Percentiles rank a stretch among this genome's conserved stretches.
phyloP scores from a whole-genome alignment of 2,888 invertebrate species.

The Hofmannophila pseudospretella region DNA sequence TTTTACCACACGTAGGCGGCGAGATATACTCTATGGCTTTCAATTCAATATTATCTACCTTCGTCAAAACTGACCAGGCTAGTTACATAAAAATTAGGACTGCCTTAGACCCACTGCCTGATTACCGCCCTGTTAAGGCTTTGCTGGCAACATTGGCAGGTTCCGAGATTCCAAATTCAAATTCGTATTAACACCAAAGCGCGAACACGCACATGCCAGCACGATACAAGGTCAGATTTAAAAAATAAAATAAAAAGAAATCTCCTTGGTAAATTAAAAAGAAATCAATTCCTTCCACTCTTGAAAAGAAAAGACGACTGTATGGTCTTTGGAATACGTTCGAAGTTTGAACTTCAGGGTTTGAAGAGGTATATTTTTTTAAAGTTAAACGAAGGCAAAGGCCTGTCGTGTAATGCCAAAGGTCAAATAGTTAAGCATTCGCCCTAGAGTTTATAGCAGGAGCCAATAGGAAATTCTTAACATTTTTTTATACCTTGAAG shows the following conservation, averaged over 20 bases:
- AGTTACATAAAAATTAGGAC: no score
- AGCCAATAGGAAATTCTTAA: no score
- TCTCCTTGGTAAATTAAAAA: conserved; percentile 9
- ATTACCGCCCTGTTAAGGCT: no score
- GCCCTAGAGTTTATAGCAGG: conserved; percentile 22
- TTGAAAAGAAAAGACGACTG: neutral
- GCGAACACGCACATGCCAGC: conserved; percentile 43
- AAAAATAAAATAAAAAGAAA: conserved; percentile 28
- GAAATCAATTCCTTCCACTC: conserved; percentile 5
- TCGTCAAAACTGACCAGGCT: no score
- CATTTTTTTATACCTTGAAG: no score
- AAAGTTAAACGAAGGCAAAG: no score
- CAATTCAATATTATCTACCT: no score
- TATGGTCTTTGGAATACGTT: neutral
- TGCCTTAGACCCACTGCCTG: no score
- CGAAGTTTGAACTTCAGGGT: conserved; percentile 1
- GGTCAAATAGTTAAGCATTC: conserved; percentile 38
- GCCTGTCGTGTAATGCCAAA: conserved; percentile 56
- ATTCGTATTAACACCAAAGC: conserved; percentile 38
- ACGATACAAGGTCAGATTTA: conserved; percentile 39
- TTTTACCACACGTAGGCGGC: no score
- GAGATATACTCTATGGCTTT: no score
- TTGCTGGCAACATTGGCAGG: neutral
- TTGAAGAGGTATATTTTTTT: no score
- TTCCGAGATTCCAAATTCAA: conserved; percentile 40